phyloP scores from a whole-genome alignment of 2,888 invertebrate genomes.

The Himalopsyche tibetana region DNA sequence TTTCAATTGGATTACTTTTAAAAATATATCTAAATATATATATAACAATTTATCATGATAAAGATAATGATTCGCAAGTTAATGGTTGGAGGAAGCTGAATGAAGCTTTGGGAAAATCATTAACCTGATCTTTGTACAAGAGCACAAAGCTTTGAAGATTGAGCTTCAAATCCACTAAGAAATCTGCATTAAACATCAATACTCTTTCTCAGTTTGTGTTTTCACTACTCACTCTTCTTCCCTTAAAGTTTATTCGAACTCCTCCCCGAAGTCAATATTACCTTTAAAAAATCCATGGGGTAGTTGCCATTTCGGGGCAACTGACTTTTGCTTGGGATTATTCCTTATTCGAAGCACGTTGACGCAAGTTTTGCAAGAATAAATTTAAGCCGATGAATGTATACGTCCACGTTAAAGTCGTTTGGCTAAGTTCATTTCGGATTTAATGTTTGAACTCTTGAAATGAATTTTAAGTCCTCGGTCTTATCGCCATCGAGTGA shows the following conservation, averaged over 20 bases:
- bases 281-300: slow-evolving; percentile 51
- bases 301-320: slow-evolving; percentile 51
- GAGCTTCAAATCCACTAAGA: slow-evolving; percentile 58
- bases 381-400: slow-evolving; percentile 62
- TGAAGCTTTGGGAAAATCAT: slow-evolving; percentile 65
- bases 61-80: neutral
- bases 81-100: slow-evolving; percentile 29
- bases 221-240: slow-evolving; percentile 45
- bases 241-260: slow-evolving; percentile 54
- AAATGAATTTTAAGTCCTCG: slow-evolving; percentile 56
- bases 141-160: slow-evolving; percentile 62
- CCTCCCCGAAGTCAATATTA: slow-evolving; percentile 62
- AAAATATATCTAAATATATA: no score
- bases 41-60: no score
- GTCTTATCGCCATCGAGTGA: slow-evolving; percentile 11
- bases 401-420: slow-evolving; percentile 61
- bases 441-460: slow-evolving; percentile 62
- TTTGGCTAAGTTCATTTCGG: slow-evolving; percentile 63
- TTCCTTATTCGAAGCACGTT: slow-evolving; percentile 63
- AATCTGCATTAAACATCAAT: slow-evolving; percentile 65
- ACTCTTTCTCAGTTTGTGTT: slow-evolving; percentile 46
- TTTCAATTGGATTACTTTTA: no score
- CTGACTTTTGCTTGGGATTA: slow-evolving; percentile 53
- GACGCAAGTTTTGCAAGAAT: slow-evolving; percentile 62
- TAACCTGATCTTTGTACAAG: slow-evolving; percentile 65